Base-by-base conservation (phyloP, 1,140 invertebrate species). In the Conus ventricosus region DNA sequence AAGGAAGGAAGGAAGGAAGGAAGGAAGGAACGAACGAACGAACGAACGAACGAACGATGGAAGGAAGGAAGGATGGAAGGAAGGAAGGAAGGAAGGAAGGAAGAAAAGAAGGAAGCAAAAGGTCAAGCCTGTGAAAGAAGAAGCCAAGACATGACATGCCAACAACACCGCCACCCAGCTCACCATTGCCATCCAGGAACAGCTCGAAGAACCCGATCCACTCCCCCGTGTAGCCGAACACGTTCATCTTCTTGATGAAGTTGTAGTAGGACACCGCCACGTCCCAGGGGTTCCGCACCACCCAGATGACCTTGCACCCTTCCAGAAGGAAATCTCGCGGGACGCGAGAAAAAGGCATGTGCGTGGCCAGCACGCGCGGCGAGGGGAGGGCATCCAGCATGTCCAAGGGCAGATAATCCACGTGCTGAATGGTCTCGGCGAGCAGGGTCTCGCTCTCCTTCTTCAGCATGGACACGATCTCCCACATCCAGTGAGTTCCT, bases 401-500 rank as follows among this genome's bases (percentile, higher is more conserved):
- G 8, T 75, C 84, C 6, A 76, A 0, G 17, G 81, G 67, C 83
- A 90, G 88, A 20, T 90, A 81, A 75, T 90, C 89, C 0, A 87
- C 11, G 20, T 57, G 67, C 8, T 25, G 39, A 17, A 91, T 87
- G 8, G 57, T 84, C 15, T 87, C 75, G 10, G 76, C 67, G 1
- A 84, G 53, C 17, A 89, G 85, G 57, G 90, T 88, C 5, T 88
- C 83, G 75, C 83, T 88, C 8, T 86, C 78, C 23, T 80, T 76
- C 7, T 85, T 39, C 20, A 92, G 82, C 91, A 92, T 91, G 75
- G 84, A 87, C 13, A 90, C 54, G 15, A 92, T 85, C 60, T 92
- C 91, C 91, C 91, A 92, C 25, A 89, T n/a, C 91, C 91, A 92
- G 80, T 91, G 90, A 10, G 90, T 92, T 11, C 91, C 91, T 92